Conservation (phyloP, 2,113 vertebrate species). For the Lophochroa leadbeateri region DNA sequence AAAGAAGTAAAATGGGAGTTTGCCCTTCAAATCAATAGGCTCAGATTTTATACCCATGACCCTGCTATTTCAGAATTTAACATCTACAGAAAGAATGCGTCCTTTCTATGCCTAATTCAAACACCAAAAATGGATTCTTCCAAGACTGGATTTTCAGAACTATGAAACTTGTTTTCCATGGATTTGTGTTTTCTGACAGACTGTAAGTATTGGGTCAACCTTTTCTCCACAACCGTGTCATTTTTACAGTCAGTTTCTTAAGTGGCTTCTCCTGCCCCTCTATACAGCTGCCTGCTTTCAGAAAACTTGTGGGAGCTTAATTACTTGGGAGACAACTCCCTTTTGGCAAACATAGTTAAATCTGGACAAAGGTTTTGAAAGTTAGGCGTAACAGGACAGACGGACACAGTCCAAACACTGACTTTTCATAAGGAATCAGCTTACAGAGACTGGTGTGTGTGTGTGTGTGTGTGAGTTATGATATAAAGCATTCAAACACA, state of each 20-base stretch:
- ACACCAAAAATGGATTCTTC: background rate
- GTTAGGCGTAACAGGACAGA: background rate
- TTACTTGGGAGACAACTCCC: conserved; percentile 1
- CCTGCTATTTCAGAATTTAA: background rate
- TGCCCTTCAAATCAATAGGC: background rate
- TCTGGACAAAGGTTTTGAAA: conserved; percentile 21
- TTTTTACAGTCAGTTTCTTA: background rate
- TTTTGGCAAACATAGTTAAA: conserved; percentile 18
- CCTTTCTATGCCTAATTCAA: background rate
- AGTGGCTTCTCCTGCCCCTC: background rate
- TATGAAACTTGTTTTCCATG: background rate
- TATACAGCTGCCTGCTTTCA: background rate
- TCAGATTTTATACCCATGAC: background rate
- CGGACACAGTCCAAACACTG: background rate
- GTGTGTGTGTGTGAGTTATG: background rate
- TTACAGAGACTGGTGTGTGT: background rate
- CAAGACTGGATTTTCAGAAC: background rate
- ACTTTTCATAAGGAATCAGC: background rate
- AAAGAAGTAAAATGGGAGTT: background rate
- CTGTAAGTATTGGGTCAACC: background rate
- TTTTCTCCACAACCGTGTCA: background rate
- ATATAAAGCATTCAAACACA: background rate
- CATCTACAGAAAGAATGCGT: background rate
- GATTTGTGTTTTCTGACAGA: background rate
- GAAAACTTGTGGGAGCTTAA: background rate